Conservation (phyloP, 2,888 invertebrate genomes). For the Dasysyrphus tricinctus region DNA sequence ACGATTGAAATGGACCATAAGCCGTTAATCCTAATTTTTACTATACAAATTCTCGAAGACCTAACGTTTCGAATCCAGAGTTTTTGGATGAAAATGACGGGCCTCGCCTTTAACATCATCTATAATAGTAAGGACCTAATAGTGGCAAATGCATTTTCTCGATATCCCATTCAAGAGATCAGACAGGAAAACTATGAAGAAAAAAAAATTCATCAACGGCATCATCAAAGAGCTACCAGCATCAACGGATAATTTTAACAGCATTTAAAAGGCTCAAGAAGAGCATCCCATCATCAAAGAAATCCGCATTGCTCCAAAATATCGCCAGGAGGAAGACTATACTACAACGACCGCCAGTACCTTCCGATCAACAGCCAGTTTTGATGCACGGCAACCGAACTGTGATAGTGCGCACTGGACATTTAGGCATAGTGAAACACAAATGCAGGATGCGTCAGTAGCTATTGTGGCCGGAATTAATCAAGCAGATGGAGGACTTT, state of each 20-base stretch:
- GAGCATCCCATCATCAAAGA: constrained; percentile 11
- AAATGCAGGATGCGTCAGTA: constrained; percentile 29
- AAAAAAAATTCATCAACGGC: constrained; percentile 40
- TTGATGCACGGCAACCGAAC: constrained; percentile 41
- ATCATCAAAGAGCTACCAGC: constrained; percentile 38
- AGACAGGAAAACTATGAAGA: constrained; percentile 12
- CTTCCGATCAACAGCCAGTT: constrained; percentile 11
- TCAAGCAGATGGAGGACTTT: constrained; percentile 18
- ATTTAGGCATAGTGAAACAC: constrained; percentile 33
- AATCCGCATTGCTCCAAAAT: constrained; percentile 1
- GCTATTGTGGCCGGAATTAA: constrained; percentile 25
- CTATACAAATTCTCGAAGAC: constrained; percentile 28
- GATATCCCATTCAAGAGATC: not conserved
- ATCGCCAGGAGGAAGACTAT: not conserved
- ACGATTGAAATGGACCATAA: constrained; percentile 24
- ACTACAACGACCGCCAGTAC: constrained; percentile 40
- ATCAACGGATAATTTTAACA: constrained; percentile 25
- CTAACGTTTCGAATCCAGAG: constrained; percentile 11
- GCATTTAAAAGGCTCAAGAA: constrained; percentile 22
- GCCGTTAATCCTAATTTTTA: constrained; percentile 36
- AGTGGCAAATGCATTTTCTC: constrained; percentile 1
- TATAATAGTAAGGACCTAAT: constrained; percentile 29
- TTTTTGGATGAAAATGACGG: constrained; percentile 32
- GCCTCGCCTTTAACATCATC: not conserved
- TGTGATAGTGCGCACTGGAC: constrained; percentile 14